phyloP scores from a whole-genome alignment of 37 sponge, comb jelly and placozoan genomes.

The Lycopodina hypogea region DNA sequence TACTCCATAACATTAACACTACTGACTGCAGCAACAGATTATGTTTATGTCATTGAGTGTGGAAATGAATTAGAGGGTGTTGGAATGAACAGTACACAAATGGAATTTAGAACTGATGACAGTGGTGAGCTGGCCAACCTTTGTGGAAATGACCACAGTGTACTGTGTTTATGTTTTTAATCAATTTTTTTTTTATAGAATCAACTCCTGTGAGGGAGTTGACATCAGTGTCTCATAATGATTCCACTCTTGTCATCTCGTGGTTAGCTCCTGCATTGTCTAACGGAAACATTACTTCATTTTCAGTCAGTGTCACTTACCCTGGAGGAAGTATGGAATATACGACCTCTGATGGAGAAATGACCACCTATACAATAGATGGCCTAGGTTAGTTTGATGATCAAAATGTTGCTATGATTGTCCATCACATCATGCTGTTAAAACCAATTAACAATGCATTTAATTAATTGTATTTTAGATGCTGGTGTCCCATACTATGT shows the following conservation, averaged over 20 bases:
- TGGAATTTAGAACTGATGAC: neutral
- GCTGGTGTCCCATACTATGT: conserved; percentile 5
- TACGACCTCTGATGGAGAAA: neutral
- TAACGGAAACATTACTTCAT: conserved; percentile 55
- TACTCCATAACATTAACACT: neutral
- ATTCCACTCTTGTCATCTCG: conserved; percentile 22
- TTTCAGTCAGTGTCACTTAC: conserved; percentile 13
- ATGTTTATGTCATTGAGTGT: neutral
- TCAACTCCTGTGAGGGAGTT: neutral
- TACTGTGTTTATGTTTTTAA: too few relatives aligned
- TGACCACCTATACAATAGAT: neutral
- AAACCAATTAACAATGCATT: too few relatives aligned
- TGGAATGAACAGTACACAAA: neutral
- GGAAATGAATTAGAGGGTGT: neutral
- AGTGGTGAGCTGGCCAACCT: neutral
- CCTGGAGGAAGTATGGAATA: neutral
- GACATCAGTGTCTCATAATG: neutral
- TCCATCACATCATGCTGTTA: too few relatives aligned
- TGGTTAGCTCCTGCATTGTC: conserved; percentile 59
- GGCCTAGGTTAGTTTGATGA: neutral
- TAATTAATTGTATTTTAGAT: neutral
- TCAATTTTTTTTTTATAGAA: neutral
- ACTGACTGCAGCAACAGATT: neutral
- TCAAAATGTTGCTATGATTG: too few relatives aligned
- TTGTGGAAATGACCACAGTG: too few relatives aligned